These are phyloP conservation scores for Caracal caracal DNA, from an alignment of 2,113 vertebrate genomes.

Conservation along the genomic window DNA sequence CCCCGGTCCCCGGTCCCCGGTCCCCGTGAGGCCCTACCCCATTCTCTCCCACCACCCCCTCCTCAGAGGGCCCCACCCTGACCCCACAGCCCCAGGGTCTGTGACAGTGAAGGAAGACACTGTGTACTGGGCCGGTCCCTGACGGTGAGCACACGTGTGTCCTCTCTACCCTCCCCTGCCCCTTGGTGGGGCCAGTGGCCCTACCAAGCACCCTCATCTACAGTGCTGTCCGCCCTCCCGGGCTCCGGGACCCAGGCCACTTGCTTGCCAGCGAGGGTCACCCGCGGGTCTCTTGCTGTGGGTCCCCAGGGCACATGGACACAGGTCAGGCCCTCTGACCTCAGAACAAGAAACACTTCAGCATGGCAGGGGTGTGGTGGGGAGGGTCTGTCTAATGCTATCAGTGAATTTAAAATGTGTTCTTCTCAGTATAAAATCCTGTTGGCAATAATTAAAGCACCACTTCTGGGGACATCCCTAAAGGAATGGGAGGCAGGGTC, in stretches of 20 bases:
- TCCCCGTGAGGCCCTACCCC: not conserved
- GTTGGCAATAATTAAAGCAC: rapidly evolving
- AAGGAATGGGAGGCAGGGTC: rapidly evolving
- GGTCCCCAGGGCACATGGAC: rapidly evolving
- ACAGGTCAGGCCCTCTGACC: not conserved
- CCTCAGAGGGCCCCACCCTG: not conserved
- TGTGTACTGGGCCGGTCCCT: rapidly evolving
- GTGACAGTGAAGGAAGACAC: too few species aligned
- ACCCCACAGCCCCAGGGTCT: rapidly evolving
- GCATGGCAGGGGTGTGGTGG: rapidly evolving
- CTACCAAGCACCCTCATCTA: rapidly evolving
- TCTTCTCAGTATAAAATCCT: not conserved
- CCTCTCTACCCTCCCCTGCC: not conserved
- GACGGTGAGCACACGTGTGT: not conserved
- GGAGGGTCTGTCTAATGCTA: rapidly evolving
- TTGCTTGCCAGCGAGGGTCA: rapidly evolving
- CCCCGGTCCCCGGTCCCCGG: too few species aligned
- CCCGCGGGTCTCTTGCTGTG: not conserved
- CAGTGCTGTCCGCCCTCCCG: rapidly evolving
- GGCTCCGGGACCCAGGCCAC: not conserved
- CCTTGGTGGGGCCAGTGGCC: not conserved
- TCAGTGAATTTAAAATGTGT: rapidly evolving
- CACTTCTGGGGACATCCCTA: rapidly evolving
- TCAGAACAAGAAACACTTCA: not conserved
- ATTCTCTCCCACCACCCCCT: not conserved